These are phyloP conservation scores for Zaprionus nigranus DNA, from an alignment of 1,140 invertebrate genomes.

Conservation along the genomic window DNA sequence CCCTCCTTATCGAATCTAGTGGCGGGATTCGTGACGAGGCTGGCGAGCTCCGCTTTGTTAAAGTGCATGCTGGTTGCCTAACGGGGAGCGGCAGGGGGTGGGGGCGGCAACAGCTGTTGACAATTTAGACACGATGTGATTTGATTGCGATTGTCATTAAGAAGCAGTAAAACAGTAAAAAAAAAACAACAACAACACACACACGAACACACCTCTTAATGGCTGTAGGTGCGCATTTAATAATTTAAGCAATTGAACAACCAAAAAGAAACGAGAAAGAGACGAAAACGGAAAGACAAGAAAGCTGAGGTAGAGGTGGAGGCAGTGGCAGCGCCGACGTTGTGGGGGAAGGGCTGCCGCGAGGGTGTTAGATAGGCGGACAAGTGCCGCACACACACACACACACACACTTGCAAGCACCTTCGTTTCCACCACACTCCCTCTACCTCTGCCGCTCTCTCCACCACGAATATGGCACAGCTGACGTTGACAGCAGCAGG, in stretches of 20 bases:
- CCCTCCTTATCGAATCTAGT: slow-evolving; percentile 97
- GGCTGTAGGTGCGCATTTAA: slow-evolving; percentile 33
- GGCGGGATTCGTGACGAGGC: slow-evolving; percentile 93
- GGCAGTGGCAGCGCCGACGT: neutral
- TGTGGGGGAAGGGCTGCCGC: neutral
- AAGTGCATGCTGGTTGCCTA: slow-evolving; percentile 90
- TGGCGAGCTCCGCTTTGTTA: slow-evolving; percentile 94
- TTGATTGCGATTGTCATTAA: slow-evolving; percentile 5
- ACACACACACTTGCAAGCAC: neutral
- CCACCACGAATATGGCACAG: slow-evolving; percentile 32
- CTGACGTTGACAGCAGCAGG: slow-evolving; percentile 55
- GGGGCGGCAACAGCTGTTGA: slow-evolving; percentile 24
- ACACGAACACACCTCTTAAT: slow-evolving; percentile 39
- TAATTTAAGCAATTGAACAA: slow-evolving; percentile 40
- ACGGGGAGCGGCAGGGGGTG: too few species aligned
- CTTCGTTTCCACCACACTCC: slow-evolving; percentile 4
- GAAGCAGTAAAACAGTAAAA: neutral
- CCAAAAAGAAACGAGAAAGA: slow-evolving; percentile 1
- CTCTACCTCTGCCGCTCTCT: neutral
- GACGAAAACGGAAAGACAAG: slow-evolving; percentile 5
- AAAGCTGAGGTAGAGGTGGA: neutral
- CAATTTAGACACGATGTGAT: slow-evolving; percentile 35
- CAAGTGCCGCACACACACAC: slow-evolving; percentile 26
- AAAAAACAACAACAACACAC: neutral
- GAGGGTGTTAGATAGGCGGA: slow-evolving; percentile 18